Evolutionary conservation across 1,140 invertebrate genomes (phyloP), one percentile per base, ranked within the genome.

Genomic region (Solenopsis fugax): DNA sequence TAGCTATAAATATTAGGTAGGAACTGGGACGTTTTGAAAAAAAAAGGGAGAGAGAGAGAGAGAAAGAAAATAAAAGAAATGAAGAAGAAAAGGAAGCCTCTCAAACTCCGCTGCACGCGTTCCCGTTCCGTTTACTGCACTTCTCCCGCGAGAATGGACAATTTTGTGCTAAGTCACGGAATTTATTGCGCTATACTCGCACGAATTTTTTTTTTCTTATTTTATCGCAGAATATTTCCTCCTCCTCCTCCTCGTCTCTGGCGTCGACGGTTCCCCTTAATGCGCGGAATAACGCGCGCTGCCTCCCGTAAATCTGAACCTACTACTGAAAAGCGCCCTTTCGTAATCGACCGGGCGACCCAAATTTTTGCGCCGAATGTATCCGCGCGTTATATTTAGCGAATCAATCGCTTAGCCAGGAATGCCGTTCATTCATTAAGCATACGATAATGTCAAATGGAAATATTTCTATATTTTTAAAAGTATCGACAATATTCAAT

Each of bases 1-100:
- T 71, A 29, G 85, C 88, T 81, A 85, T 90, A 90, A 81, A 89
- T 87, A 90, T 90, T 81, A 50, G 10, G 18, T 21, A 12, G 72
- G 73, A 90, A 87, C 45, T 84, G 41, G 64, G 50, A 60, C 77
- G 48, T 69, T 72, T 87, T 89, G 58, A 48, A 65, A 87, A 72
- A 50, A 80, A 58, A 77, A 29, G 5, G 37, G 37, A 3, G 41
- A 41, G 41, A 56, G 5, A 18, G 29, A 29, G 2, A 29, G 29
- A 5, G 13, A 3, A 37, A 24, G 10, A 24, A 50, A 21, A 56
- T n/a, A 37, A 34, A 41, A 45, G 76, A 72, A 82, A 29, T 13
- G 1, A 18, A n/a, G 16, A 13, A 29, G 37, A n/a, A n/a, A 52
- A 18, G n/a, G 10, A 24, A 37, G n/a, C 29, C 65, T 45, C 65